Evolutionary conservation across 2,797 vertebrate genomes (phyloP), one percentile per base, ranked within the genome.

Genomic region (Rousettus madagascariensis): DNA sequence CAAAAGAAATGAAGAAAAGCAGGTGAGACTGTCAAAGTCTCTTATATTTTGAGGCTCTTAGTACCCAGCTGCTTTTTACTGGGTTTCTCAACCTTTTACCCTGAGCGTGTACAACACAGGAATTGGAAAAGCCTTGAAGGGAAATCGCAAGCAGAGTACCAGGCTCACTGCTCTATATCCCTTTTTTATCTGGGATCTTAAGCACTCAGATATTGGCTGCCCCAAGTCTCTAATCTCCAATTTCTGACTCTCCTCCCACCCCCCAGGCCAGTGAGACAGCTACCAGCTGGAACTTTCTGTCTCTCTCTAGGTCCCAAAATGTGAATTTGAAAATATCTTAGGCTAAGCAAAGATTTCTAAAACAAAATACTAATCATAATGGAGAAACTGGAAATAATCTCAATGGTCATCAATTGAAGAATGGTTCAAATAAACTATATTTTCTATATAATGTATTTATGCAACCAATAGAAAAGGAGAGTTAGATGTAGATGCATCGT

Each of bases 251-350:
- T 16, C 49, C 49, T 49, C 15, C 49, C 49, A 49, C 15, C 15
- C 10, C 6, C 43, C 13, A 90, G 82, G 33, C 22, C 24, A 41
- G 33, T 19, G 36, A 55, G 41, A 24, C 7, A 68, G 22, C 28
- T 57, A 75, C 49, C 17, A 84, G 51, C 8, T 1, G 7, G 28
- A 17, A 17, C 10, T 65, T 36, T 43, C n/a, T 53, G 19, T 61
- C 19, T 41, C 43, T 83, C 16, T 1, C 46, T 51, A 24, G 19
- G 65, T 3, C 61, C 33, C 33, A 77, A 13, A 22, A 8, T 13
- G 20, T 72, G 41, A 83, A 65, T 86, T 68, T 94, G 79, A 72
- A 92, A 89, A 91, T 85, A 68, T 12, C 59, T 55, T 74, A 38
- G 38, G 36, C 15, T 85, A 28, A 41, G 43, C 22, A 77, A 96